These are phyloP conservation scores for Larimichthys crocea DNA, from an alignment of 2,113 vertebrate species.

Conservation along the genomic window DNA sequence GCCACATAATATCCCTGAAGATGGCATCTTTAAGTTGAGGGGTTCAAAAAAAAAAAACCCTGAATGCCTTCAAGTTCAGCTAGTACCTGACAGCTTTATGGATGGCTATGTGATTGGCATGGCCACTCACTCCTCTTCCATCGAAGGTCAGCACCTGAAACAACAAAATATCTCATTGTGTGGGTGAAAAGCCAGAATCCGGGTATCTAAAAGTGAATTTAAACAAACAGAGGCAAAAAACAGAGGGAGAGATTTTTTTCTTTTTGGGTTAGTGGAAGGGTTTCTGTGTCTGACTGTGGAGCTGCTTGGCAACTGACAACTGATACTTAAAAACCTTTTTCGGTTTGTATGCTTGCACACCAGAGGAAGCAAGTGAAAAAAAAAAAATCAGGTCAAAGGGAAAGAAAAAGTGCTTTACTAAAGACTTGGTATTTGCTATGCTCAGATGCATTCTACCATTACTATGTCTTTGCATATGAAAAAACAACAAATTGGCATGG, in stretches of 20 bases:
- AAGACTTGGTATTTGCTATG: conserved; percentile 49
- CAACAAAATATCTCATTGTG: conserved; percentile 56
- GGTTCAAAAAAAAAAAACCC: not conserved
- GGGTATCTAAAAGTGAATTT: conserved; percentile 43
- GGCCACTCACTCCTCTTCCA: conserved; percentile 91
- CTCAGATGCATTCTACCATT: conserved; percentile 33
- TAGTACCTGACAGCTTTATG: conserved; percentile 89
- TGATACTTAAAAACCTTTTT: conserved; percentile 75
- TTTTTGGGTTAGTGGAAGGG: conserved; percentile 43
- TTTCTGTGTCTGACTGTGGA: conserved; percentile 58
- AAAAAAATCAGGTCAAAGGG: conserved; percentile 66
- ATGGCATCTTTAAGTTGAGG: conserved; percentile 12
- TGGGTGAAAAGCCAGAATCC: conserved; percentile 39
- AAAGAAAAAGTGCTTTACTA: conserved; percentile 53
- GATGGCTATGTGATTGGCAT: conserved; percentile 91
- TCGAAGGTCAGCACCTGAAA: conserved; percentile 96
- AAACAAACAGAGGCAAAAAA: conserved; percentile 37
- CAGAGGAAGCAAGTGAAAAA: conserved; percentile 47
- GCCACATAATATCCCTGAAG: conserved; percentile 23
- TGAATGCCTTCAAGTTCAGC: conserved; percentile 6
- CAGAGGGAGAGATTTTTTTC: conserved; percentile 35
- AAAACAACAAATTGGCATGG: not conserved
- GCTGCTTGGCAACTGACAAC: conserved; percentile 68
- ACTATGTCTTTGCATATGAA: conserved; percentile 29
- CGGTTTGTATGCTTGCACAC: conserved; percentile 55